These are phyloP conservation scores for Leptinotarsa texana DNA, from an alignment of 1,140 invertebrate genomes.

Conservation along the genomic window DNA sequence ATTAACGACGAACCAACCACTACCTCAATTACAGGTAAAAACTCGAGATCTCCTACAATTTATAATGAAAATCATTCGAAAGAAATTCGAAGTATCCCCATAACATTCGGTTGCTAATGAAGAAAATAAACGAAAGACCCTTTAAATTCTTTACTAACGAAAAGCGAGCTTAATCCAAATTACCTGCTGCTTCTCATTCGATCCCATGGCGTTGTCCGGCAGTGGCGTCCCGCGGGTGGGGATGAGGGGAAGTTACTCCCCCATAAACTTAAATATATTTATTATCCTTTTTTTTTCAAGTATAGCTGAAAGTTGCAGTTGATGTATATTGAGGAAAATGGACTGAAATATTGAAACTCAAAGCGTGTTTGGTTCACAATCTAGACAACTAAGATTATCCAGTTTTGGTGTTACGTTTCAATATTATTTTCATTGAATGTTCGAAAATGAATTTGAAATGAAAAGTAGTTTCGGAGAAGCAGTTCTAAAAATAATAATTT, in stretches of 20 bases:
- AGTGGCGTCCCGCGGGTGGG: background rate
- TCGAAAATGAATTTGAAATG: too few species aligned
- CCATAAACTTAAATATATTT: too few species aligned
- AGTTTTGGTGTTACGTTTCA: too few species aligned
- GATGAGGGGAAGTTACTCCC: background rate
- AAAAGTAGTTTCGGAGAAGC: too few species aligned
- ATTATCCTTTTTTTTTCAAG: too few species aligned
- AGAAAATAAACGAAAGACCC: slow-evolving; percentile 36
- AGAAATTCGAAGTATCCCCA: slow-evolving; percentile 16
- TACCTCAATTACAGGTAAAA: slow-evolving; percentile 21
- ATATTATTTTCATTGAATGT: too few species aligned
- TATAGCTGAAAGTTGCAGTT: too few species aligned
- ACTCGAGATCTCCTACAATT: background rate
- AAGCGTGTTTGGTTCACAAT: too few species aligned
- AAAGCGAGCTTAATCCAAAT: slow-evolving; percentile 36
- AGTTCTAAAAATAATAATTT: too few species aligned
- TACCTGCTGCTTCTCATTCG: slow-evolving; percentile 28
- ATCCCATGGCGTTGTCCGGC: background rate
- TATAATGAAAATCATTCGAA: slow-evolving; percentile 10
- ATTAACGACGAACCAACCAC: slow-evolving; percentile 5
- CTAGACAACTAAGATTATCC: too few species aligned
- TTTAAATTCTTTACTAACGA: slow-evolving; percentile 36
- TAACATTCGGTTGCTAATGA: slow-evolving; percentile 29
- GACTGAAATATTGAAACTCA: too few species aligned
- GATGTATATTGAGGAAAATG: too few species aligned